Evolutionary conservation across 2,888 invertebrate genomes (phyloP).

Genomic region (Molorchus minor): DNA sequence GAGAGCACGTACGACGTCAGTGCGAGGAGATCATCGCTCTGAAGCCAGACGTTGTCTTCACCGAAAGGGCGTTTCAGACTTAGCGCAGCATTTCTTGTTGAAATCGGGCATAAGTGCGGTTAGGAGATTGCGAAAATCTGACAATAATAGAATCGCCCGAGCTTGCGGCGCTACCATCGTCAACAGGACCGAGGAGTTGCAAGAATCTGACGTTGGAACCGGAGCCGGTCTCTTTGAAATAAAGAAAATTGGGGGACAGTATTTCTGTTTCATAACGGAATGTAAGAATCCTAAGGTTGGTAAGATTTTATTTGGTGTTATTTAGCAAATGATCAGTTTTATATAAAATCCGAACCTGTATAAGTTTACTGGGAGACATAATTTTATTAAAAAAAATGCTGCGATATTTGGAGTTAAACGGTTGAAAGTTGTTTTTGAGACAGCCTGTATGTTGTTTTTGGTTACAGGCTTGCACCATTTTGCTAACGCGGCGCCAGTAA

Average conservation of each 20-base stretch:
- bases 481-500: constrained; percentile 96
- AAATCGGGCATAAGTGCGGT: constrained; percentile 84
- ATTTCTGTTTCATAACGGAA: constrained; percentile 91
- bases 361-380: too few relatives aligned
- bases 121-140: constrained; percentile 90
- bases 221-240: constrained; percentile 96
- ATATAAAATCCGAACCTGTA: too few relatives aligned
- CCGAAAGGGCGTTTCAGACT: constrained; percentile 98
- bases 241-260: constrained; percentile 93
- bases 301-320: too few relatives aligned
- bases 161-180: constrained; percentile 97
- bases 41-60: constrained; percentile 96
- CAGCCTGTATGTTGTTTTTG: too few relatives aligned
- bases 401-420: too few relatives aligned
- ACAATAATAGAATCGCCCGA: constrained; percentile 95
- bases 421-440: too few relatives aligned
- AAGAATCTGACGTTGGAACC: constrained; percentile 92
- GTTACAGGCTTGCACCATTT: constrained; percentile 90
- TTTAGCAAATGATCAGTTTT: too few relatives aligned
- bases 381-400: too few relatives aligned
- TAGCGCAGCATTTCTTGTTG: constrained; percentile 88
- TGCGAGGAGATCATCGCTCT: constrained; percentile 94
- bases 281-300: constrained; percentile 91
- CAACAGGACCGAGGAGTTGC: constrained; percentile 94
- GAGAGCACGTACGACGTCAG: constrained; percentile 89